Percentiles rank a stretch among this genome's conserved stretches.
Conservation (phyloP, 2,888 invertebrate genomes). For the Subacronicta megacephala region DNA sequence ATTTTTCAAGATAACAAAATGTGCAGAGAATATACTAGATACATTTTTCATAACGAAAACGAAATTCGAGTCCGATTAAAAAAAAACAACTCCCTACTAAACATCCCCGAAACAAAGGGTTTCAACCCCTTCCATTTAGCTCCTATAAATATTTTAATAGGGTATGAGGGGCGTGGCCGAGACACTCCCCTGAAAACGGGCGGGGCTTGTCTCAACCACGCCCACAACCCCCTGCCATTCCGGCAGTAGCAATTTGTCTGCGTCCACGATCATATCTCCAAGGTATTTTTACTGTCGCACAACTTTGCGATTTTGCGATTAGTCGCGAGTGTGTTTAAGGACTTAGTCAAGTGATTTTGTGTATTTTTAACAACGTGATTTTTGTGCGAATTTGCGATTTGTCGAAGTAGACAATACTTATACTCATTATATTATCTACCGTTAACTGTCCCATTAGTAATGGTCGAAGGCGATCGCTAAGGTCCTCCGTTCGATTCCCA, state of each 20-base stretch:
- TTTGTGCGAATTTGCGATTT: too few relatives aligned
- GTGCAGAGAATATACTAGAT: too few relatives aligned
- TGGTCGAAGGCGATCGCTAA: too few relatives aligned
- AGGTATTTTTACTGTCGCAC: background rate
- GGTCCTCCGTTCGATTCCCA: too few relatives aligned
- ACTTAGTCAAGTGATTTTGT: too few relatives aligned
- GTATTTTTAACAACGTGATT: too few relatives aligned
- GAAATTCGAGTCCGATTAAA: conserved; percentile 1
- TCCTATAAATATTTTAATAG: conserved; percentile 37
- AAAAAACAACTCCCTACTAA: background rate
- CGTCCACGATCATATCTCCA: conserved; percentile 26
- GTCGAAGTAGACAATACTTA: too few relatives aligned
- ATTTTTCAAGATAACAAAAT: too few relatives aligned
- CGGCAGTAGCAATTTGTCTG: conserved; percentile 33
- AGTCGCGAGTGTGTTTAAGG: background rate
- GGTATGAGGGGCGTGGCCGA: conserved; percentile 32
- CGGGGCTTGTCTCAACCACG: conserved; percentile 29
- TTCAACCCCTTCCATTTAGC: conserved; percentile 41
- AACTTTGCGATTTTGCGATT: conserved; percentile 10
- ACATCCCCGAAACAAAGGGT: conserved; percentile 25
- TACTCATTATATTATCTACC: too few relatives aligned
- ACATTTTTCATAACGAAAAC: background rate
- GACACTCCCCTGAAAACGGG: conserved; percentile 28
- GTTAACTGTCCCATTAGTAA: too few relatives aligned
- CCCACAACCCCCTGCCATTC: conserved; percentile 10